Evolutionary conservation across 2,797 vertebrate species (phyloP), one percentile per base, ranked within the genome.

Genomic region (Neoniphon sammara): DNA sequence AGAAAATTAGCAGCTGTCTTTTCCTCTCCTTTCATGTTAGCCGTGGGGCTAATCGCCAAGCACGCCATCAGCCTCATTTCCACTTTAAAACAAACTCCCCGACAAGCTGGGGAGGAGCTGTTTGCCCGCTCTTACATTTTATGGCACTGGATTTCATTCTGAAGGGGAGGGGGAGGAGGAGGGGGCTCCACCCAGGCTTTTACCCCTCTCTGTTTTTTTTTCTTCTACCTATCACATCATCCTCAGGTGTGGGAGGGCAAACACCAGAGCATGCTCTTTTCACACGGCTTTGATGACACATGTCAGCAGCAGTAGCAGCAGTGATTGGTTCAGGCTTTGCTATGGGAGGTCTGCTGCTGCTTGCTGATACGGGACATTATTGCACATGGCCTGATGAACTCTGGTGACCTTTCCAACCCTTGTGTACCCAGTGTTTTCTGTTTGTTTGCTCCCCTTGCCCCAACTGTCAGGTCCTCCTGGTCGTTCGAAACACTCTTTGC

Each of bases 1-100:
- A 92, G 91, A 92, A 93, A 93, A 93, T 93, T 87, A 93, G 89
- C 91, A 89, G 87, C 90, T 89, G 91, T 86, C 87, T 91, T 89
- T 88, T 91, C 84, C 86, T 91, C 84, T 90, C 77, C 92, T 93
- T 93, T 93, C 86, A 93, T 93, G 90, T 92, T 86, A 88, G 89
- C 91, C 77, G 9, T 55, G 36, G 89, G 91, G 91, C 89, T 91
- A 91, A 93, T 91, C 82, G 85, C 89, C 87, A 87, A 90, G 89
- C 78, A 75, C 75, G 73, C 75, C 88, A 90, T 91, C 89, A 87
- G 86, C 85, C 90, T 92, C 88, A 92, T 93, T 93, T 93, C 90
- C 91, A 92, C 91, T 92, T 91, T 91, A 92, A 91, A 93, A 94
- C 90, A 91, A 92, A 91, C 87, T 87, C 82, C 76, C 85, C 77